Base-by-base conservation (phyloP, 1,140 invertebrate genomes). In the Chironomus striatipennis region DNA sequence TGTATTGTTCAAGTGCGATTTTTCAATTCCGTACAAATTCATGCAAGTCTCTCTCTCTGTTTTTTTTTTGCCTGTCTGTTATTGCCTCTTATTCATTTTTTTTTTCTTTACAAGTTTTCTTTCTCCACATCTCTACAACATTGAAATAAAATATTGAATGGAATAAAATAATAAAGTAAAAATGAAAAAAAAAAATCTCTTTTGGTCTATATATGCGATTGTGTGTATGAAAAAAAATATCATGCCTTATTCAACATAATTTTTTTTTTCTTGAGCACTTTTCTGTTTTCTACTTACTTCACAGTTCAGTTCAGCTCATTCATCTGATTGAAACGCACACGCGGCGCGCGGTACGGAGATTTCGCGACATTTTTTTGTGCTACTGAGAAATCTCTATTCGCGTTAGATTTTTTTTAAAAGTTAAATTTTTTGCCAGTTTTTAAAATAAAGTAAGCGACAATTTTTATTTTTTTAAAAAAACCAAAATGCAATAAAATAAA, bases 141-240 rank as follows among this genome's bases (percentile, higher is more conserved):
- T 57, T 57, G 47, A 57, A 57, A 47, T 47, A 47, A 47, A 47
- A 57, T 12, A 57, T 57, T 57, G 47, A 57, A 57, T n/a, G 12
- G n/a, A 57, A 57, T 57, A 57, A 57, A 57, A n/a, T 57, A 57
- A 57, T 57, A 57, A 57, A 57, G 47, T 57, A 57, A 57, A 15
- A 47, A 57, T 12, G 15, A 57, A 57, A 57, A 57, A 15, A 47
- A 57, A 57, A 57, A 57, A 57, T 57, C 47, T 57, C 47, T 57
- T 57, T 57, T 57, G 47, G 47, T 57, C 47, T 57, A 57, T 57
- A 57, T 57, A 57, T 57, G 47, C 47, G 47, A 57, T 57, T 57
- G 47, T 57, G 47, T 57, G 47, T 57, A 57, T 57, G 9, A n/a
- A 34, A 34, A 34, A 34, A n/a, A n/a, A 10, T 57, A 57, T 57